Evolutionary conservation across 2,888 invertebrate genomes (phyloP), one percentile per base, ranked within the genome.

Genomic region (Watsonalla cultraria): DNA sequence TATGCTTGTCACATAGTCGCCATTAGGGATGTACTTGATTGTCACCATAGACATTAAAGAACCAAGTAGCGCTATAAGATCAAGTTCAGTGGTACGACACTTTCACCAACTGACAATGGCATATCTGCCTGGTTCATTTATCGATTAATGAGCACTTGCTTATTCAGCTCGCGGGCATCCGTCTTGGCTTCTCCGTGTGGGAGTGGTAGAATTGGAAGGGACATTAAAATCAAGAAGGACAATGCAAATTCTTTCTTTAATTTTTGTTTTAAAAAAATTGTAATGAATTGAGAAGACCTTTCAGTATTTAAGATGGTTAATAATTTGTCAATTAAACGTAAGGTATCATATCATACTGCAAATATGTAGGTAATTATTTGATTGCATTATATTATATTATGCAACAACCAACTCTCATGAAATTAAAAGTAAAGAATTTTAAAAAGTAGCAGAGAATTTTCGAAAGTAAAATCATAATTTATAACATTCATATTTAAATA

Each of bases 21-120:
- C 24, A 24, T 24, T 24, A 24, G 24, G 24, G 24, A 24, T 24
- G 24, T 24, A 4, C 24, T 24, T 24, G 24, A 24, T 24, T 24
- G 24, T 24, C 4, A 24, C 24, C 4, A 24, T 24, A 24, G 24
- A 24, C 24, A 24, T 37, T 42, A 6, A 49, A 37, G 33, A 15
- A 24, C 39, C 7, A 7, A 35, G 39, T 46, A 37, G 48, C 42
- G 46, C 54, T 50, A 46, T 11, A 61, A 61, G 65, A 70, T 72
- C 74, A 73, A 70, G 74, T 71, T 70, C 71, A 70, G 55, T 63
- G 51, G 56, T 56, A 42, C 49, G 65, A 62, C 64, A 71, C 73
- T 73, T 74, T 74, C 74, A 61, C 72, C 54, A 33, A 11, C 47
- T 51, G n/a, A 63, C 62, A 66, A 70, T 65, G 60, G 64, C 14